Conservation (phyloP, 2,113 vertebrate species). For the Saccopteryx bilineata region DNA sequence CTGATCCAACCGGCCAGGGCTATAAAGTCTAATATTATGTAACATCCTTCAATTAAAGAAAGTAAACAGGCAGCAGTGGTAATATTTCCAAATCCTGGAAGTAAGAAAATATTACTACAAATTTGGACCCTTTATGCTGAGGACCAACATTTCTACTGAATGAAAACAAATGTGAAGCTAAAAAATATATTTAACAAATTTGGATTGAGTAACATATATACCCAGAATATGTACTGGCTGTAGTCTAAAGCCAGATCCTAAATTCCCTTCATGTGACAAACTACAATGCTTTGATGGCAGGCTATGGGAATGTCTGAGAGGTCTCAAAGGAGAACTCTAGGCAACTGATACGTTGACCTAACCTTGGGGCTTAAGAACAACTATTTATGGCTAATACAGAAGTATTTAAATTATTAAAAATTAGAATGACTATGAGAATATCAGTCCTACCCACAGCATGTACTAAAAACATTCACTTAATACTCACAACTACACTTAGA, state of each 20-base stretch:
- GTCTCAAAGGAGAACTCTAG: background rate
- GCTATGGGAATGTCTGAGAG: background rate
- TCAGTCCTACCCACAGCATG: background rate
- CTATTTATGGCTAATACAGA: background rate
- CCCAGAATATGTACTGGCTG: background rate
- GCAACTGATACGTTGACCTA: background rate
- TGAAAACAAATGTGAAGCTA: background rate
- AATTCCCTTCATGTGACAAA: background rate
- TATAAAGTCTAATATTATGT: background rate
- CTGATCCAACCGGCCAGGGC: too few relatives aligned
- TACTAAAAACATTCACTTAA: background rate
- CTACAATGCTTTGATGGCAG: background rate
- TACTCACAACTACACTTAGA: background rate
- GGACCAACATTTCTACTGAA: background rate
- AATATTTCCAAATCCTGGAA: background rate
- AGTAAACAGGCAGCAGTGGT: too few relatives aligned
- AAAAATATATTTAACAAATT: background rate
- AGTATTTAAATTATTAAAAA: background rate
- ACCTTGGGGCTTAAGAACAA: background rate
- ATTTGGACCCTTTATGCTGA: too few relatives aligned
- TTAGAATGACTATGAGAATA: background rate
- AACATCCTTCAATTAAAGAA: background rate
- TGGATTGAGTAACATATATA: background rate
- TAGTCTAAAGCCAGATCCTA: background rate
- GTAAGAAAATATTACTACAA: background rate